These are phyloP conservation scores for Melanotaenia trifasciata DNA, from an alignment of 2,797 vertebrate species.

Conservation along the genomic window DNA sequence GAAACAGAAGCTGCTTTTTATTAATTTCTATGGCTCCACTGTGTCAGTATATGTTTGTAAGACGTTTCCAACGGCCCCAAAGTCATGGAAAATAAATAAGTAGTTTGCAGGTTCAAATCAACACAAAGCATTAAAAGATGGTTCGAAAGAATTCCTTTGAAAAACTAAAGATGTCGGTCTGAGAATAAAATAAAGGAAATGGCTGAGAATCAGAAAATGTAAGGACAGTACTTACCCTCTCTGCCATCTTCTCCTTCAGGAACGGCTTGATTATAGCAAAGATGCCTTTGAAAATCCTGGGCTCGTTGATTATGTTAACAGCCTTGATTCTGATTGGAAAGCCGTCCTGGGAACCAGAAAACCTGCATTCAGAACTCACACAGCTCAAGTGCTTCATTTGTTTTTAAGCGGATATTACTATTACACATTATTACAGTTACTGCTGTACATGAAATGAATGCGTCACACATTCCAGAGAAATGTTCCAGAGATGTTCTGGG, in stretches of 20 bases:
- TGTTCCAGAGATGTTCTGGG: no score
- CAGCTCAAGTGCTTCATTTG: conserved; percentile 14
- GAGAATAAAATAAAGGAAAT: conserved; percentile 29
- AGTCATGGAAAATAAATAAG: background rate
- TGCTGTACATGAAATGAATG: background rate
- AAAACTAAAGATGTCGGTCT: conserved; percentile 5
- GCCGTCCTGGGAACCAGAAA: conserved; percentile 87
- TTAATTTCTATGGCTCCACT: no score
- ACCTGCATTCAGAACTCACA: conserved; percentile 20
- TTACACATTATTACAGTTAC: conserved; percentile 5
- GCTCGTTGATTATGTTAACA: conserved; percentile 97
- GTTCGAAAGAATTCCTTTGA: conserved; percentile 15
- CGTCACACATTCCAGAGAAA: no score
- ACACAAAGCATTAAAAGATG: conserved; percentile 1
- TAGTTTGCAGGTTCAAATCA: background rate
- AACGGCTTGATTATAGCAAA: conserved; percentile 99
- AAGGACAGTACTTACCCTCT: conserved; percentile 88
- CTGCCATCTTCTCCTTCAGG: conserved; percentile 98
- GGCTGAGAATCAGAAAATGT: conserved; percentile 24
- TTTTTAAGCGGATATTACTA: conserved; percentile 16
- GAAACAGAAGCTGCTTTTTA: no score
- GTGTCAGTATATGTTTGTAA: no score
- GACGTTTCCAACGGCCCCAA: no score
- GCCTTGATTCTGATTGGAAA: conserved; percentile 99
- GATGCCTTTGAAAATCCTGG: conserved; percentile 98